These are phyloP conservation scores for Alaudala cheleensis DNA, from an alignment of 2,113 vertebrate species.

Conservation along the genomic window DNA sequence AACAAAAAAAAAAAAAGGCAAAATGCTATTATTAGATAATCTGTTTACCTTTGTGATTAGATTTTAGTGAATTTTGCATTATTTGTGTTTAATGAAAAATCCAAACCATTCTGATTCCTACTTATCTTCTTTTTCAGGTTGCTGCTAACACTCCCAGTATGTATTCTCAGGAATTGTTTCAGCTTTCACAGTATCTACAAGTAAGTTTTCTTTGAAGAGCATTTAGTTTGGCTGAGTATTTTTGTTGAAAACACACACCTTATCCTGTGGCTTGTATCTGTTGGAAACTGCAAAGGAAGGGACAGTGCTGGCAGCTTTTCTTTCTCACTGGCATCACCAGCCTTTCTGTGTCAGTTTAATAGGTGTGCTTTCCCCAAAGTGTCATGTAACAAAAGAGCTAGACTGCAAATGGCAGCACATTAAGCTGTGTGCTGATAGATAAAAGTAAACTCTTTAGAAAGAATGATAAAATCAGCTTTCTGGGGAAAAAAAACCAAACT, in stretches of 20 bases:
- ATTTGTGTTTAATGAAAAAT: neutral
- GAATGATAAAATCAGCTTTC: neutral
- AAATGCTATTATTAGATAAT: neutral
- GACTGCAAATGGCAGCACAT: neutral
- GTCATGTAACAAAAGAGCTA: neutral
- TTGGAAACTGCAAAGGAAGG: neutral
- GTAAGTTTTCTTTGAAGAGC: constrained; percentile 71
- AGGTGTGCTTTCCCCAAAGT: neutral
- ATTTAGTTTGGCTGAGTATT: neutral
- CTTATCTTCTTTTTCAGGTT: constrained; percentile 77
- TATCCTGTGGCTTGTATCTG: neutral
- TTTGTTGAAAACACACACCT: neutral
- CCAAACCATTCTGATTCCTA: neutral
- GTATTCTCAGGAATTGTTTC: constrained; percentile 99
- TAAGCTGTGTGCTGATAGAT: neutral
- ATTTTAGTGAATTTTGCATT: neutral
- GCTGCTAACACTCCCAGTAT: constrained; percentile 99
- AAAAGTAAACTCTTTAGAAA: neutral
- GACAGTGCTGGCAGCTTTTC: neutral
- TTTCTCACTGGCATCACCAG: neutral
- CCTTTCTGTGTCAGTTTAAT: neutral
- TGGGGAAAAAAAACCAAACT: neutral
- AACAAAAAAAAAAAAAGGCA: neutral
- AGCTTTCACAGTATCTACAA: constrained; percentile 99
- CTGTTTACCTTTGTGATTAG: neutral